Evolutionary conservation across 2,113 vertebrate genomes (phyloP).

Genomic region (Neomonachus schauinslandi): DNA sequence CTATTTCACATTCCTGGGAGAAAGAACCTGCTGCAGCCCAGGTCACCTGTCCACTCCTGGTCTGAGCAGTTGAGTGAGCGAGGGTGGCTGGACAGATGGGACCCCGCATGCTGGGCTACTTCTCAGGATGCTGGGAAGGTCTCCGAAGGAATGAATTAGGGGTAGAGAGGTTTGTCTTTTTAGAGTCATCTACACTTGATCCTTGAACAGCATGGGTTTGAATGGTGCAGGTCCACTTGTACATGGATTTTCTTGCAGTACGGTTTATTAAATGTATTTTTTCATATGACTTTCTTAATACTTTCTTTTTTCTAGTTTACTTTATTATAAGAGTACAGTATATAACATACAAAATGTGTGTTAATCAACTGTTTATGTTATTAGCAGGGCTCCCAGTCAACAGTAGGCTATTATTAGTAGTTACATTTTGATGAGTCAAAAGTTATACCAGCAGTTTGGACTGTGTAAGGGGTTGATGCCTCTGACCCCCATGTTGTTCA

Average conservation of each 20-base stretch:
- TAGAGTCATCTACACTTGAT: not conserved
- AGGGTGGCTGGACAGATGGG: not conserved
- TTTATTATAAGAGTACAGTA: not conserved
- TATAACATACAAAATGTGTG: not conserved
- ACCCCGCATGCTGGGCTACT: not conserved
- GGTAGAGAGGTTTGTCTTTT: not conserved
- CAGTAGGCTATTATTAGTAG: not conserved
- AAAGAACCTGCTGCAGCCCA: not conserved
- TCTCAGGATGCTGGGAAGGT: not conserved
- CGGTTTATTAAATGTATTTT: not conserved
- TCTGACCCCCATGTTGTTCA: not conserved
- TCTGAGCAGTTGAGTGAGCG: not conserved
- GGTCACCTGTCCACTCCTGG: not conserved
- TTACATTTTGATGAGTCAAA: not conserved
- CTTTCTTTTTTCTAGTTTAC: not conserved
- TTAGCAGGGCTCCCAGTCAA: not conserved
- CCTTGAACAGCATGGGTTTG: not conserved
- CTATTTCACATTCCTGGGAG: constrained; percentile 26
- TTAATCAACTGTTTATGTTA: not conserved
- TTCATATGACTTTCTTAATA: not conserved
- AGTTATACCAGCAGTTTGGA: not conserved
- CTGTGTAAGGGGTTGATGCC: not conserved
- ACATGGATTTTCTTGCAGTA: not conserved
- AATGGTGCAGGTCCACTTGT: not conserved
- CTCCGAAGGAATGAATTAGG: not conserved